phyloP scores from a whole-genome alignment of 2,113 vertebrate genomes.

The Myrmophylax atrothorax region DNA sequence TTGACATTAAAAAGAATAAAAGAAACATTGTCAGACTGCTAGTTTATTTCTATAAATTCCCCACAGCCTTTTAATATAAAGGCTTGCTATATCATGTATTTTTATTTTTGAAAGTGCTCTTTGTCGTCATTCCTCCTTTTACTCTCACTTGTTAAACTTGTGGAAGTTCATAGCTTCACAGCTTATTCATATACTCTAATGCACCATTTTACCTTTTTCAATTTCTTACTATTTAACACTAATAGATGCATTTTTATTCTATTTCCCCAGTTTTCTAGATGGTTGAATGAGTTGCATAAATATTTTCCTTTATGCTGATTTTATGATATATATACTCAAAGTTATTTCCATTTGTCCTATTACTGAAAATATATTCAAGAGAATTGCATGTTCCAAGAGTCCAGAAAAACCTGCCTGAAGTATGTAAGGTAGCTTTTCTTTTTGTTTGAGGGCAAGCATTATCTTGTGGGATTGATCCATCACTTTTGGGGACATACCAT shows the following conservation, averaged over 20 bases:
- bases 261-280: not conserved
- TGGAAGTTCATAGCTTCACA: not conserved
- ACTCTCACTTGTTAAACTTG: not conserved
- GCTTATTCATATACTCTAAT: not conserved
- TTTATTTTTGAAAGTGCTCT: not conserved
- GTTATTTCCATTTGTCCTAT: not conserved
- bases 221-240: not conserved
- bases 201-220: not conserved
- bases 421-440: not conserved
- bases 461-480: not conserved
- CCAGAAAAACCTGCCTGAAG: not conserved
- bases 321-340: not conserved
- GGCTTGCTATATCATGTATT: not conserved
- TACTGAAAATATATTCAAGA: not conserved
- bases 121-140: not conserved
- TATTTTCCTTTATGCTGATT: not conserved
- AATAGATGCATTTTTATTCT: not conserved
- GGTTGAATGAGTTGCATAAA: not conserved
- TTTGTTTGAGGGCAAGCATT: not conserved
- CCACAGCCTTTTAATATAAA: not conserved
- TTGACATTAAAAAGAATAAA: not conserved
- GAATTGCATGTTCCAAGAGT: not conserved
- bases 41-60: not conserved
- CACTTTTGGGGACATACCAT: not conserved
- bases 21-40: not conserved